These are phyloP conservation scores for Crocodylus rhombifer DNA, from an alignment of 2,797 vertebrate species.

Conservation along the genomic window DNA sequence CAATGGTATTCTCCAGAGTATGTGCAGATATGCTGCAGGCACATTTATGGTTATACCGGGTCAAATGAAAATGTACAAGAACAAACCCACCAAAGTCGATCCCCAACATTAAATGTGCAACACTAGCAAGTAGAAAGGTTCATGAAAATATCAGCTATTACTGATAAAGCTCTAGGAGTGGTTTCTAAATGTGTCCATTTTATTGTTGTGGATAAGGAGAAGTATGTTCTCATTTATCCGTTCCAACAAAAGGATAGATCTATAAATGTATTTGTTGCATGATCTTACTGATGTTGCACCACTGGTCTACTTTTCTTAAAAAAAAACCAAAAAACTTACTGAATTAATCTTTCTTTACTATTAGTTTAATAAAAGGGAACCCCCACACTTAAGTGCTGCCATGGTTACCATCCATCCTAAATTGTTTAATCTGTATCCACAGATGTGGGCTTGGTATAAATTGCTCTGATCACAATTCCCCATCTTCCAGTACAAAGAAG, in stretches of 20 bases:
- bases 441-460: background rate
- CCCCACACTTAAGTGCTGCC: background rate
- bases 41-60: too few species aligned
- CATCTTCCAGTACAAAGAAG: background rate
- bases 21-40: background rate
- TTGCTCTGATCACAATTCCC: accelerated
- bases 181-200: background rate
- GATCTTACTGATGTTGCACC: background rate
- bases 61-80: too few species aligned
- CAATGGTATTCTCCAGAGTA: background rate
- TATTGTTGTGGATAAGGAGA: background rate
- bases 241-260: background rate
- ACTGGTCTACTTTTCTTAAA: background rate
- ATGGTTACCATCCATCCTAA: background rate
- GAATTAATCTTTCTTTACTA: background rate
- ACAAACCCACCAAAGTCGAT: background rate
- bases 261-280: background rate
- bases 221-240: background rate
- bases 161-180: background rate
- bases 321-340: background rate
- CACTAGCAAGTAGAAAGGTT: background rate
- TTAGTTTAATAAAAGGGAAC: background rate
- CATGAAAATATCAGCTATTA: background rate
- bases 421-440: background rate
- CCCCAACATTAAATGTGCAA: background rate